Percentiles rank a stretch among this genome's conserved stretches.
Evolutionary conservation across 1,140 invertebrate species (phyloP).

Genomic region (Melitaea cinxia): DNA sequence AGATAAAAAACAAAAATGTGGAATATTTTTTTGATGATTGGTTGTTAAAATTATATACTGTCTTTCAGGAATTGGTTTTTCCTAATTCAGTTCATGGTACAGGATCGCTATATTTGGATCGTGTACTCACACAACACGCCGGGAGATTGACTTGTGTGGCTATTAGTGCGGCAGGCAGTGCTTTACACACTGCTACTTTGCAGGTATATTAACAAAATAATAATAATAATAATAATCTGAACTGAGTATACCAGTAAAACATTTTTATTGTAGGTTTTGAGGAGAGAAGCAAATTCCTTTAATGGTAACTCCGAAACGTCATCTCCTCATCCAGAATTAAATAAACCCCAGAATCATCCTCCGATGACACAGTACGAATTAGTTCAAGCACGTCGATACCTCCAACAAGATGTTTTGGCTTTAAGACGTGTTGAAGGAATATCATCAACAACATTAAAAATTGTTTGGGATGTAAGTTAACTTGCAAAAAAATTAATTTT

Average conservation of each 20-base stretch:
- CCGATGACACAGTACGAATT: constrained; percentile 90
- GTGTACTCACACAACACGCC: constrained; percentile 64
- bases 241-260: no score
- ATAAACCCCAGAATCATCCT: constrained; percentile 83
- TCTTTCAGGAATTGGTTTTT: constrained; percentile 67
- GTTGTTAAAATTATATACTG: not conserved
- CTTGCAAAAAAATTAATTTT: not conserved
- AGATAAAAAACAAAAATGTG: not conserved
- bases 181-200: constrained; percentile 70
- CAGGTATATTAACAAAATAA: constrained; percentile 43
- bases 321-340: constrained; percentile 66
- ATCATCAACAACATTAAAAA: constrained; percentile 90
- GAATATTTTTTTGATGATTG: not conserved
- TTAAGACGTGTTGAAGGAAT: constrained; percentile 90
- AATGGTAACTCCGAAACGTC: constrained; percentile 66
- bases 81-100: constrained; percentile 63
- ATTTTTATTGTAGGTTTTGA: constrained; percentile 56
- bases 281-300: constrained; percentile 74
- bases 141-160: constrained; percentile 73
- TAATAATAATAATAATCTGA: no score
- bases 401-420: constrained; percentile 91
- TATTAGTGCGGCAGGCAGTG: constrained; percentile 72
- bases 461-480: constrained; percentile 90
- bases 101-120: constrained; percentile 67
- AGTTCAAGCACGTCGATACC: constrained; percentile 88